Conservation (phyloP, 2,797 vertebrate genomes). For the Yasuhikotakia modesta region DNA sequence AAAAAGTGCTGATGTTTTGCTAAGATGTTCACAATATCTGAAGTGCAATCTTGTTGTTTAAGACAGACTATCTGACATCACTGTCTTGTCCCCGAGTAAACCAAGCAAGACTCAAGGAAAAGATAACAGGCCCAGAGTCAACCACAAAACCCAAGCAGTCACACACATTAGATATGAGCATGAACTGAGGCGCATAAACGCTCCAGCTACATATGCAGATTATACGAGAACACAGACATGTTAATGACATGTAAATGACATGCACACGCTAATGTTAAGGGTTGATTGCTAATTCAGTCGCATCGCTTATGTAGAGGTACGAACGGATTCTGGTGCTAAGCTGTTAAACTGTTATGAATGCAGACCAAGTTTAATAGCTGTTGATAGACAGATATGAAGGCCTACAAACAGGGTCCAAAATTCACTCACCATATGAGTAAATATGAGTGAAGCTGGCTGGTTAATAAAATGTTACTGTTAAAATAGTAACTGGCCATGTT, state of each 20-base stretch:
- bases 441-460: not conserved
- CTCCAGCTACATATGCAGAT: not conserved
- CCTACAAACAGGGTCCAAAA: not conserved
- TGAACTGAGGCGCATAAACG: slow-evolving; percentile 2
- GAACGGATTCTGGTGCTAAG: not conserved
- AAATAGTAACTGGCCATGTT: not conserved
- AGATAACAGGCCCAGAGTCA: slow-evolving; percentile 32
- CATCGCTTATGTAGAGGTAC: not conserved
- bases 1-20: not conserved
- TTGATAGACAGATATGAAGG: slow-evolving; percentile 3
- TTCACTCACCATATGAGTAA: not conserved
- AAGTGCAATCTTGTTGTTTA: slow-evolving; percentile 5
- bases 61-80: slow-evolving; percentile 17
- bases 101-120: slow-evolving; percentile 33
- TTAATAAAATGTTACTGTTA: not conserved
- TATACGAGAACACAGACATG: not conserved
- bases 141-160: slow-evolving; percentile 34
- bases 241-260: not conserved
- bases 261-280: not conserved
- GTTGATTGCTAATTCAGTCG: not conserved
- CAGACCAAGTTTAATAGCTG: not conserved
- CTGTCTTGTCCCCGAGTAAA: slow-evolving; percentile 11
- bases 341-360: not conserved
- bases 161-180: not conserved
- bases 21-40: not conserved